These are phyloP conservation scores for Acanthoscelides obtectus DNA, from an alignment of 2,888 invertebrate genomes.

Conservation along the genomic window DNA sequence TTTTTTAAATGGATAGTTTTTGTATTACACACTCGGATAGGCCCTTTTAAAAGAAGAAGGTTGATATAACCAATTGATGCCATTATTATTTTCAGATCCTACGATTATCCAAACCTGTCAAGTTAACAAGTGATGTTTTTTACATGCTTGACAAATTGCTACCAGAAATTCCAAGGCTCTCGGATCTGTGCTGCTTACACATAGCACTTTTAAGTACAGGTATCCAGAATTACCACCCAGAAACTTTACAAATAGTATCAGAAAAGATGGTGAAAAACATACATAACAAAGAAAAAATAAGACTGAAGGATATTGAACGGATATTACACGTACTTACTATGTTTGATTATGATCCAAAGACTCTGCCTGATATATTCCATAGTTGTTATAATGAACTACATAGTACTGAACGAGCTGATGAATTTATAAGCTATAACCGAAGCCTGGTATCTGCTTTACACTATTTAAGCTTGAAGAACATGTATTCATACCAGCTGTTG, in stretches of 20 bases:
- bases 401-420: slow-evolving; percentile 50
- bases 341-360: slow-evolving; percentile 56
- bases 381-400: slow-evolving; percentile 51
- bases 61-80: too few relatives aligned
- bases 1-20: too few relatives aligned
- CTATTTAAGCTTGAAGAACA: slow-evolving; percentile 54
- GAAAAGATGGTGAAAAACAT: slow-evolving; percentile 51
- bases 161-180: slow-evolving; percentile 56
- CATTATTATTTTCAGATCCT: slow-evolving; percentile 44
- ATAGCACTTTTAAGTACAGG: slow-evolving; percentile 59
- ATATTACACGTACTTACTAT: slow-evolving; percentile 58
- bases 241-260: slow-evolving; percentile 50
- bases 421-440: slow-evolving; percentile 56
- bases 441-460: slow-evolving; percentile 58
- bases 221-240: slow-evolving; percentile 48
- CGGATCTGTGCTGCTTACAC: slow-evolving; percentile 61
- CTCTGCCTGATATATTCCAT: slow-evolving; percentile 46
- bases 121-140: slow-evolving; percentile 48
- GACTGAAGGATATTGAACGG: slow-evolving; percentile 74
- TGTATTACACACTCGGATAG: too few relatives aligned
- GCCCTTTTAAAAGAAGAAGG: too few relatives aligned
- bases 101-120: slow-evolving; percentile 53
- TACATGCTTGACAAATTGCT: slow-evolving; percentile 53
- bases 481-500: slow-evolving; percentile 59
- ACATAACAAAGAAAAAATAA: slow-evolving; percentile 34